phyloP scores from a whole-genome alignment of 2,888 invertebrate species.

The Scaptomyza flava region DNA sequence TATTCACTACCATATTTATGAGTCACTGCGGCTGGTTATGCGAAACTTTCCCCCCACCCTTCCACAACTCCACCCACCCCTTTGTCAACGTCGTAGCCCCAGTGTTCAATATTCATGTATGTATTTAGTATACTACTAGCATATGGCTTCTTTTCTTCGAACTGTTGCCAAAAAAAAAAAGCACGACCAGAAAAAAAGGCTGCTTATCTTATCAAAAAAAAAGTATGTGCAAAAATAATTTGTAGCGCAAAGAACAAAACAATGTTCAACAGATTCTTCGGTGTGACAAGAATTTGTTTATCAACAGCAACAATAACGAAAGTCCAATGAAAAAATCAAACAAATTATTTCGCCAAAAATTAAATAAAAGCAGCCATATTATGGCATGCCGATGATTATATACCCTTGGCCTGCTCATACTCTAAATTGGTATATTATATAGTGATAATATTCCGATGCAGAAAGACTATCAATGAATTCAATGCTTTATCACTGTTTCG shows the following conservation, averaged over 20 bases:
- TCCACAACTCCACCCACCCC: not conserved
- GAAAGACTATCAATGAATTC: no score
- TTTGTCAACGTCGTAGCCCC: no score
- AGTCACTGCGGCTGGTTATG: conserved; percentile 32
- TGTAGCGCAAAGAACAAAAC: conserved; percentile 21
- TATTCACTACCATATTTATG: conserved; percentile 20
- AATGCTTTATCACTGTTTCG: no score
- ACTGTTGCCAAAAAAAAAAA: conserved; percentile 8
- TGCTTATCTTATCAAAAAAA: conserved; percentile 47
- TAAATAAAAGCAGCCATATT: no score
- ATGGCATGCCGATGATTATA: no score
- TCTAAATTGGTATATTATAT: no score
- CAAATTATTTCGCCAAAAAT: no score
- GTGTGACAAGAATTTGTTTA: no score
- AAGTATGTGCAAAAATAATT: conserved; percentile 40
- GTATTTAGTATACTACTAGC: not conserved
- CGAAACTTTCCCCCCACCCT: not conserved
- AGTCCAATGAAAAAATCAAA: no score
- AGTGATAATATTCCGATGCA: no score
- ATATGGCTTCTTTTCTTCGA: conserved; percentile 40
- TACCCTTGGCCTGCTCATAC: no score
- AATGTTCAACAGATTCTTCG: not conserved
- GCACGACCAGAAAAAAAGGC: conserved; percentile 2
- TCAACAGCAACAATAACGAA: no score
- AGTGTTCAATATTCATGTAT: conserved; percentile 23